Conservation (phyloP, 2,797 vertebrate species). For the Epinephelus malabaricus region DNA sequence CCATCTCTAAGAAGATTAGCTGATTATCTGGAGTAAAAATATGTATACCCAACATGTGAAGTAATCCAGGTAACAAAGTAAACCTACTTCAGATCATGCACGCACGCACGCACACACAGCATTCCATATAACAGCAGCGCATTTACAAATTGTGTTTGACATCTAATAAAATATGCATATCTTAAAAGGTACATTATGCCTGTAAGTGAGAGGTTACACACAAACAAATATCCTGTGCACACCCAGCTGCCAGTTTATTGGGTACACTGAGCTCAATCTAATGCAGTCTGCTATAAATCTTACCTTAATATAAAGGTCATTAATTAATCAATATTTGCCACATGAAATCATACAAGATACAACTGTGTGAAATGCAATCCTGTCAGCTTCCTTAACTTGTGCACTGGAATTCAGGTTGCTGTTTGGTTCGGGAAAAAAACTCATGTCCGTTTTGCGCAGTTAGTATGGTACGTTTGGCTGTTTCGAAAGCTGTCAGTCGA, state of each 20-base stretch:
- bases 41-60: background rate
- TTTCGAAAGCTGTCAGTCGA: no score
- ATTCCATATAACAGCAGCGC: background rate
- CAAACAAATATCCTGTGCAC: background rate
- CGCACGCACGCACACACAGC: background rate
- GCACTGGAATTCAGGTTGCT: no score
- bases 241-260: background rate
- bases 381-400: no score
- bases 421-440: no score
- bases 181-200: conserved; percentile 46
- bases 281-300: background rate
- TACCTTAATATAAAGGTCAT: background rate
- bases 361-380: no score
- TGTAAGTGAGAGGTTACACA: conserved; percentile 28
- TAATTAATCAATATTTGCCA: no score
- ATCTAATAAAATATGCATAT: conserved; percentile 65
- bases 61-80: background rate
- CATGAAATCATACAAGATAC: no score
- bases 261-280: background rate
- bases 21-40: background rate
- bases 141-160: conserved; percentile 41
- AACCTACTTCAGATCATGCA: no score
- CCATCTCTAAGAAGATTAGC: no score
- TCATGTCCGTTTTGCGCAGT: no score
- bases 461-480: no score